Percentiles rank a stretch among this genome's conserved stretches.
phyloP scores from a whole-genome alignment of 1,140 invertebrate species.

The Eumaeus atala region DNA sequence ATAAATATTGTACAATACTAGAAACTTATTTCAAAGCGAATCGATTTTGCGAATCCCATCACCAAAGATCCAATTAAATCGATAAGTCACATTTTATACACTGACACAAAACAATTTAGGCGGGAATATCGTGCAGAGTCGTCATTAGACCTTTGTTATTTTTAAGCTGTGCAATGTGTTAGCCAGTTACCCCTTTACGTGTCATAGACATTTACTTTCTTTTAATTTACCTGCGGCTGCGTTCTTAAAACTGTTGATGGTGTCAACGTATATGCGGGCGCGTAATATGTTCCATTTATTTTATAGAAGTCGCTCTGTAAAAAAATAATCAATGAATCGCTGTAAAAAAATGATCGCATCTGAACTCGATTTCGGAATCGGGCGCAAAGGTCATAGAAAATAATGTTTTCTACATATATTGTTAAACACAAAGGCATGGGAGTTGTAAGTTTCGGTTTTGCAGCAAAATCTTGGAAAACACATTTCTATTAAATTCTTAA shows the following conservation, averaged over 20 bases:
- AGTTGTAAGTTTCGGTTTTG: no score
- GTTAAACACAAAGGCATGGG: no score
- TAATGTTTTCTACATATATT: no score
- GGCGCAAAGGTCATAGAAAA: no score
- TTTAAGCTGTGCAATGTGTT: conserved; percentile 39
- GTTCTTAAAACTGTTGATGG: conserved; percentile 27
- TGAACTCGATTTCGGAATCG: conserved; percentile 14
- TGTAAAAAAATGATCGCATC: conserved; percentile 16
- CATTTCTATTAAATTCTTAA: no score
- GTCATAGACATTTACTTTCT: conserved; percentile 15
- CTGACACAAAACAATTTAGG: conserved; percentile 12
- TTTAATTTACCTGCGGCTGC: conserved; percentile 52
- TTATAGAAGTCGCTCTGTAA: conserved; percentile 72
- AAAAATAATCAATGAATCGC: conserved; percentile 63
- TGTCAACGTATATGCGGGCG: conserved; percentile 40
- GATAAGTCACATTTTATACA: conserved; percentile 9
- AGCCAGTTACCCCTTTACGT: conserved; percentile 29
- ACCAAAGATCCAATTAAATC: conserved; percentile 8
- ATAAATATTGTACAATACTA: background rate
- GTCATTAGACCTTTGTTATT: conserved; percentile 53
- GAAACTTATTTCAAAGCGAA: background rate
- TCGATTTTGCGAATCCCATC: conserved; percentile 3
- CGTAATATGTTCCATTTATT: conserved; percentile 62
- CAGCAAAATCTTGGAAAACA: no score
- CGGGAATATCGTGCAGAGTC: conserved; percentile 44